A percentile compares a stretch with the other conserved stretches of the same genome.
These are phyloP conservation scores for Aegithalos caudatus DNA, from an alignment of 2,113 vertebrate species.

Conservation along the genomic window DNA sequence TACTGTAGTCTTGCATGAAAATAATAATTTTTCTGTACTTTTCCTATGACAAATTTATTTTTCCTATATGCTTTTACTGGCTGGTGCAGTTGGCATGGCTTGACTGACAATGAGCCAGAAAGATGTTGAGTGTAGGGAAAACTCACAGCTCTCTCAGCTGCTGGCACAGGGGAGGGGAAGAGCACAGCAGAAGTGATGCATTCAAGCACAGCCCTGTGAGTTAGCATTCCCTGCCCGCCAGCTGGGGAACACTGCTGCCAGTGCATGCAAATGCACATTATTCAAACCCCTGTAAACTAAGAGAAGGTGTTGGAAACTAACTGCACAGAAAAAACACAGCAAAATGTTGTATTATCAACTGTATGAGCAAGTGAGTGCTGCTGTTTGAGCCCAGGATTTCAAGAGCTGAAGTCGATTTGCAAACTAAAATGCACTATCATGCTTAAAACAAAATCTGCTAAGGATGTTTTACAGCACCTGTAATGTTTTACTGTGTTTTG, in stretches of 20 bases:
- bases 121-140: conserved; percentile 69
- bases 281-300: conserved; percentile 2
- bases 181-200: conserved; percentile 35
- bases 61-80: conserved; percentile 81
- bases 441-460: background rate
- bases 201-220: conserved; percentile 43
- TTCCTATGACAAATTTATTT: conserved; percentile 81
- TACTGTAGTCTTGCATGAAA: conserved; percentile 72
- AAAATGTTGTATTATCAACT: background rate
- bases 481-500: background rate
- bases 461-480: background rate
- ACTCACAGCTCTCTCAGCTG: conserved; percentile 53
- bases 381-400: background rate
- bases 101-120: conserved; percentile 74
- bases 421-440: background rate
- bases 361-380: background rate
- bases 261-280: background rate
- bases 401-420: background rate
- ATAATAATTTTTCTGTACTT: conserved; percentile 74
- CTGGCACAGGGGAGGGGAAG: conserved; percentile 54
- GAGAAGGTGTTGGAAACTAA: background rate
- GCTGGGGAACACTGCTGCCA: background rate
- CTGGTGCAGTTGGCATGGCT: conserved; percentile 67
- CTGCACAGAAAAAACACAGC: background rate
- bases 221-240: conserved; percentile 36